Evolutionary conservation across 2,113 vertebrate species (phyloP), one percentile per base, ranked within the genome.

Genomic region (Bufo bufo): DNA sequence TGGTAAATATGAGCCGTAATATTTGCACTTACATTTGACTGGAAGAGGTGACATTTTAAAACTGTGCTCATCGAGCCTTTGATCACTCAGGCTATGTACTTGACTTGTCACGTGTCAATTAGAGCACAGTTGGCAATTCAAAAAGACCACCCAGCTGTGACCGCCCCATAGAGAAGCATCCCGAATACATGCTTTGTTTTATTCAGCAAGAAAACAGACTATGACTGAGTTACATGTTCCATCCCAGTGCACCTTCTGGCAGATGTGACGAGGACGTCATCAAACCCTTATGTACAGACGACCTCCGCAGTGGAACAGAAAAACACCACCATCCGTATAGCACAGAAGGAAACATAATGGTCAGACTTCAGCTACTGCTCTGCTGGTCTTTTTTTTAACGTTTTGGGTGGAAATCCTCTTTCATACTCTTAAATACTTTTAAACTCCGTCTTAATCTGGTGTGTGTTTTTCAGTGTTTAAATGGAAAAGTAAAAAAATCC

Each of bases 151-250:
- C 75, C 47, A 7, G n/a, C 52, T 58, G 13, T 80, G 52, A 59
- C 77, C 77, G 43, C 7, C 50, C 8, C 50, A 6, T 20, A 77
- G 47, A 50, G 17, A 50, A 77, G 47, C 74, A 20, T 20, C 23
- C n/a, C 69, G 16, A 20, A 50, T 20, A 50, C 14, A 74, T 4
- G 3, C 77, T 79, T 79, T 58, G n/a, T 80, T 80, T 59, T 58
- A 80, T 33, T 59, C 77, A 56, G 77, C 50, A 80, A 80, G 77
- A 59, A 58, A 23, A 58, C 12, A 20, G 47, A 75, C 72, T 75
- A 50, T 75, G 0, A 75, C 50, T 75, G 17, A 47, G 43, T 33
- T 11, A n/a, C 33, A 13, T 13, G 33, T 75, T 75, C 47, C 47
- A 20, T 19, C 17, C 11, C 45, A 75, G 14, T 7, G 6, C 43